Conservation (phyloP, 1,140 invertebrate genomes). For the Apis cerana region DNA sequence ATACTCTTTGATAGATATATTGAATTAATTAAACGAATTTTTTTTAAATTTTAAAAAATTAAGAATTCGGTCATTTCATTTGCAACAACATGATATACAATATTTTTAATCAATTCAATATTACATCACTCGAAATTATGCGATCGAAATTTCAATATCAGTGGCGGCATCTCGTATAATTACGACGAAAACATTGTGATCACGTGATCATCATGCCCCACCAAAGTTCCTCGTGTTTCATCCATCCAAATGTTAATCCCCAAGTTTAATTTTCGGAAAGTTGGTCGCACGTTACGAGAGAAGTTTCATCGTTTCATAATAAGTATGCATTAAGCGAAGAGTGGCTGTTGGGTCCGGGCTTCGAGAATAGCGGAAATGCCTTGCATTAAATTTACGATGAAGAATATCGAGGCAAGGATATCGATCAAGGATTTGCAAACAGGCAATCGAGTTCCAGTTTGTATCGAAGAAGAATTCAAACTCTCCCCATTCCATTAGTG, state of each 20-base stretch:
- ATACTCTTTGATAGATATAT: too few relatives aligned
- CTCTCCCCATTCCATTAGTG: neutral
- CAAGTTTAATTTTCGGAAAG: slow-evolving; percentile 43
- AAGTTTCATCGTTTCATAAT: slow-evolving; percentile 48
- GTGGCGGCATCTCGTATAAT: neutral
- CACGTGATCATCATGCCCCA: neutral
- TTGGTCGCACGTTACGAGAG: slow-evolving; percentile 34
- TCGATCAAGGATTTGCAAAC: slow-evolving; percentile 7
- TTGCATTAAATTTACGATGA: slow-evolving; percentile 8
- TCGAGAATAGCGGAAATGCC: neutral
- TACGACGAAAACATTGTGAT: neutral
- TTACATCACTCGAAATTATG: neutral
- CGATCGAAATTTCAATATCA: neutral
- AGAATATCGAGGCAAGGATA: neutral
- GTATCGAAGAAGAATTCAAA: slow-evolving; percentile 8
- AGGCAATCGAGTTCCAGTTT: neutral
- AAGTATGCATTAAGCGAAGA: slow-evolving; percentile 20
- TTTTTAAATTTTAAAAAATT: too few relatives aligned
- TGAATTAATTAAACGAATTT: too few relatives aligned
- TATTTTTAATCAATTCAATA: too few relatives aligned
- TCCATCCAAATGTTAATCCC: slow-evolving; percentile 52
- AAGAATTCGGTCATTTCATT: too few relatives aligned
- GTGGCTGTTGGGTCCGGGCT: neutral
- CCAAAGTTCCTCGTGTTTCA: neutral
- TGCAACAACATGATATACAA: too few relatives aligned